A percentile compares a stretch with the other conserved stretches of the same genome.
phyloP scores from a whole-genome alignment of 2,888 invertebrate genomes.

The Drosophila limbata region DNA sequence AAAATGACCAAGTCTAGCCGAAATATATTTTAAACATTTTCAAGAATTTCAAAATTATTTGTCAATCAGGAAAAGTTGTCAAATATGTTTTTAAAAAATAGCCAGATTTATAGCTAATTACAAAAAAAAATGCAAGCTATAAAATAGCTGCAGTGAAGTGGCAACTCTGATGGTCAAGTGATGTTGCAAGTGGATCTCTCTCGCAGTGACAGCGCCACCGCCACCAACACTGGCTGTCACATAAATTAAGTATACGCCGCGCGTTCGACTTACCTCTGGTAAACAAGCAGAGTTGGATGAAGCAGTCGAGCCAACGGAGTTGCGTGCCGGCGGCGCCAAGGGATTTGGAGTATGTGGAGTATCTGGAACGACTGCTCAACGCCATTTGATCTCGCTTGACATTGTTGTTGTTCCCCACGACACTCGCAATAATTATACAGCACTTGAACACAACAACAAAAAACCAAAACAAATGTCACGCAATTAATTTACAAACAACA shows the following conservation, averaged over 20 bases:
- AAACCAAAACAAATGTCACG: slow-evolving; percentile 19
- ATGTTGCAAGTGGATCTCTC: not conserved
- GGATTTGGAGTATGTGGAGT: slow-evolving; percentile 34
- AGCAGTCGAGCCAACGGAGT: slow-evolving; percentile 61
- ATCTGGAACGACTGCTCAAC: slow-evolving; percentile 45
- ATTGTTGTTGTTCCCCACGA: slow-evolving; percentile 29
- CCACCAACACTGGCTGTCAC: slow-evolving; percentile 9
- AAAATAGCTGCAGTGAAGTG: not conserved
- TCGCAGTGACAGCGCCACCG: no score
- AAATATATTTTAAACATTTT: no score
- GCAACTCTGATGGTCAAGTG: not conserved
- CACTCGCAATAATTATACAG: slow-evolving; percentile 1
- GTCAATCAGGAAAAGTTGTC: no score
- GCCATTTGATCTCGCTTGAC: slow-evolving; percentile 65
- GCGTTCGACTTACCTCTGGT: slow-evolving; percentile 58
- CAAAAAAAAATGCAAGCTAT: not conserved
- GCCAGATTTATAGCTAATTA: not conserved
- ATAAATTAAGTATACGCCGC: slow-evolving; percentile 60
- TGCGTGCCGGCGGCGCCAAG: slow-evolving; percentile 54
- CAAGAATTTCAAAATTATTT: not conserved
- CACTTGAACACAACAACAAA: slow-evolving; percentile 23
- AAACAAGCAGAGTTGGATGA: slow-evolving; percentile 61
- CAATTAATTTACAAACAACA: slow-evolving; percentile 31
- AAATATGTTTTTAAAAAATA: not conserved
- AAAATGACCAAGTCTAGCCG: no score